These are phyloP conservation scores for Mungos mungo DNA, from an alignment of 2,113 vertebrate genomes.

Conservation along the genomic window DNA sequence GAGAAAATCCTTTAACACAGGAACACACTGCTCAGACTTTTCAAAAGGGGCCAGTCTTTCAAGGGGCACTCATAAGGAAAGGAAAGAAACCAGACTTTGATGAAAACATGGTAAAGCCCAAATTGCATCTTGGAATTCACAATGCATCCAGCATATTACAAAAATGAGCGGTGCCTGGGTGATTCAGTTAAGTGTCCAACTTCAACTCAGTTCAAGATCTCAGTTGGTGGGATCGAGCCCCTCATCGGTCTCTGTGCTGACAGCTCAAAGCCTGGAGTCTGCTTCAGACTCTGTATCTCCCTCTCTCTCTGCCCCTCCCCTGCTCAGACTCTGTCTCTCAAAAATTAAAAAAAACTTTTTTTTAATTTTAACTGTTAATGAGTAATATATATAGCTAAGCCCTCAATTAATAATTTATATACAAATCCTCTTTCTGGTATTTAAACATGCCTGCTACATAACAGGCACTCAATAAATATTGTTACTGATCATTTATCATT, in stretches of 20 bases:
- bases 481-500: not conserved
- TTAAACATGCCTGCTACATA: not conserved
- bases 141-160: not conserved
- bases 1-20: slow-evolving; percentile 42
- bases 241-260: too few species aligned
- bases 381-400: not conserved
- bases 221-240: too few species aligned
- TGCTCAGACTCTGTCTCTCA: too few species aligned
- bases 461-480: not conserved
- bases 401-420: not conserved
- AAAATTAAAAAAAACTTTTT: too few species aligned
- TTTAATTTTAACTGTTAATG: too few species aligned
- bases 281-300: too few species aligned
- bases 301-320: too few species aligned
- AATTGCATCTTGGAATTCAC: not conserved
- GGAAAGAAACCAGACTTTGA: not conserved
- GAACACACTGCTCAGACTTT: not conserved
- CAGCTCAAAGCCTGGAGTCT: too few species aligned
- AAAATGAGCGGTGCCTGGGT: not conserved
- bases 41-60: slow-evolving; percentile 24
- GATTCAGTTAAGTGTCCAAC: too few species aligned
- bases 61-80: not conserved
- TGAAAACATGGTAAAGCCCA: not conserved
- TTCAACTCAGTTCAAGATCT: too few species aligned
- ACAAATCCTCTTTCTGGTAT: not conserved